Evolutionary conservation across 2,797 vertebrate species (phyloP).

Genomic region (Fundulus diaphanus): DNA sequence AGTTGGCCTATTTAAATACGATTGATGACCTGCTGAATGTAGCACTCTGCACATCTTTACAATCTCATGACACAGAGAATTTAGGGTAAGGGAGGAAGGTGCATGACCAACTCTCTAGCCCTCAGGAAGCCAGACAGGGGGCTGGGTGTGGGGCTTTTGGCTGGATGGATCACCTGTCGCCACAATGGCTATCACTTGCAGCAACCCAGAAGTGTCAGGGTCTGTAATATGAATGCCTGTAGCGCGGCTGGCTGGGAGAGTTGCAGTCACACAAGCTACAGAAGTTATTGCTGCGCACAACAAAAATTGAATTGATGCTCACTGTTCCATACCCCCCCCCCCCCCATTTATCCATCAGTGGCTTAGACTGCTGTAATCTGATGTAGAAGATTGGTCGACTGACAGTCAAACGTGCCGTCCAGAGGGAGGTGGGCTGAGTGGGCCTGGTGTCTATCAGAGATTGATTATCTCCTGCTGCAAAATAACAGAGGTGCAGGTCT

Average conservation of each 20-base stretch:
- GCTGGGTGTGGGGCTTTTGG: not conserved
- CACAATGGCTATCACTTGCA: conserved; percentile 68
- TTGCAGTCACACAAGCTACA: conserved; percentile 47
- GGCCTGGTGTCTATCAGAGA: conserved; percentile 45
- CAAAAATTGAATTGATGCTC: conserved; percentile 71
- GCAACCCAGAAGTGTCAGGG: conserved; percentile 80
- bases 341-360: conserved; percentile 65
- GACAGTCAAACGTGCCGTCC: conserved; percentile 60
- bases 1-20: conserved; percentile 80
- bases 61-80: conserved; percentile 3
- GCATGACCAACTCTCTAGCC: conserved; percentile 18
- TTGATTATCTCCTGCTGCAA: conserved; percentile 62
- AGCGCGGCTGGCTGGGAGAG: conserved; percentile 45
- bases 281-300: conserved; percentile 64
- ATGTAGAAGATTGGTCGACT: conserved; percentile 49
- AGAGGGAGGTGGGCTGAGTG: not conserved
- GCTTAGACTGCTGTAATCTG: conserved; percentile 50
- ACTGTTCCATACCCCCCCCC: conserved; percentile 45
- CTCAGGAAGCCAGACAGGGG: not conserved
- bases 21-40: conserved; percentile 79
- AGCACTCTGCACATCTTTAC: conserved; percentile 25
- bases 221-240: conserved; percentile 54
- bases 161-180: conserved; percentile 66
- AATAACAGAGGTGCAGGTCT: conserved; percentile 61
- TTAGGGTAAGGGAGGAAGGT: not conserved